phyloP scores from a whole-genome alignment of 2,888 invertebrate genomes.

The Pardosa pseudoannulata region DNA sequence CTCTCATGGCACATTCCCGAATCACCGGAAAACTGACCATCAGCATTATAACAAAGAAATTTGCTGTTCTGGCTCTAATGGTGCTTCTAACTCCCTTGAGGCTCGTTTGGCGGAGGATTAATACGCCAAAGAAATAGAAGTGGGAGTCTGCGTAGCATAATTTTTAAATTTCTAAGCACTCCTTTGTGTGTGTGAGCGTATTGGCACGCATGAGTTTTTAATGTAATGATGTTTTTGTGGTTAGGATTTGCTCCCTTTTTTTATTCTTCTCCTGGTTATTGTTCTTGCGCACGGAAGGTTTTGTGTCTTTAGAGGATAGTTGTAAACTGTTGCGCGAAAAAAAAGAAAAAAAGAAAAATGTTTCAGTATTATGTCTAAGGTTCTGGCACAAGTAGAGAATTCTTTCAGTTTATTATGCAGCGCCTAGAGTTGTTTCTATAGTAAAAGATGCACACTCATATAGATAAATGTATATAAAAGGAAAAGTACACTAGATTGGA shows the following conservation, averaged over 20 bases:
- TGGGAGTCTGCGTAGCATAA: slow-evolving; percentile 45
- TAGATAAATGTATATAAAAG: no score
- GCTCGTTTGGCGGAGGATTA: slow-evolving; percentile 37
- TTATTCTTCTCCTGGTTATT: neutral
- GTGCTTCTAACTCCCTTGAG: slow-evolving; percentile 29
- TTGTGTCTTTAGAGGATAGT: neutral
- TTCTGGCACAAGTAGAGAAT: no score
- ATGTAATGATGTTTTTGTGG: slow-evolving; percentile 18
- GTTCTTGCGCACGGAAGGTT: neutral
- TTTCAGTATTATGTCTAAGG: no score
- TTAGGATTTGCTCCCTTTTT: neutral
- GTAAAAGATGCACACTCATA: no score
- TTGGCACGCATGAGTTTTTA: slow-evolving; percentile 36
- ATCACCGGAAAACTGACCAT: slow-evolving; percentile 35
- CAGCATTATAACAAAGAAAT: slow-evolving; percentile 23
- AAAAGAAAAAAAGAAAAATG: no score
- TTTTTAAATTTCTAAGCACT: slow-evolving; percentile 57
- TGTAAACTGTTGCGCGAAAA: neutral
- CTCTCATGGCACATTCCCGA: slow-evolving; percentile 22
- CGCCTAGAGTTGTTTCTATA: no score
- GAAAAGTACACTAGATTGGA: no score
- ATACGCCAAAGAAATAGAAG: slow-evolving; percentile 43
- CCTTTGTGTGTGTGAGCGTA: slow-evolving; percentile 3
- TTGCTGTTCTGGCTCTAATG: slow-evolving; percentile 31
- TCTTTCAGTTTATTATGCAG: no score